Base-by-base conservation (phyloP, 1,140 invertebrate species). In the Neotoxoptera formosana region DNA sequence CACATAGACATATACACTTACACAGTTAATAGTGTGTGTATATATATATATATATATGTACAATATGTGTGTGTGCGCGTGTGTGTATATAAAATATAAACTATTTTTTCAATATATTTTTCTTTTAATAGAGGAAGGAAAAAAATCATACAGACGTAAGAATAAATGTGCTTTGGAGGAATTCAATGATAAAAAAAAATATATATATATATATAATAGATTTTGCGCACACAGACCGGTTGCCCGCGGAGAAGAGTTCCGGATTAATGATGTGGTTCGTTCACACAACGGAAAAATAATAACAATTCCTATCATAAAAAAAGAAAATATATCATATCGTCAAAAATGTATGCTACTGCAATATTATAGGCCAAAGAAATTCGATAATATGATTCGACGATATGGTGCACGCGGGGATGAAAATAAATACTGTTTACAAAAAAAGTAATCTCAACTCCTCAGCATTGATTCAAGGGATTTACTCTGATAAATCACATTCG, bases 231-330 rank as follows among this genome's bases (percentile, higher is more conserved):
- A 47, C 56, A 45, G 76, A 92, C 90, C 90, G 90, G 90, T 91
- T 91, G 60, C 90, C 48, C 87, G n/a, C 51, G 90, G 41, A 91
- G 89, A 67, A 81, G 91, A 92, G 91, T 92, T 92, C n/a, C 76
- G 91, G 91, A 92, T 92, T 92, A 92, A 92, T 92, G 91, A 83
- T 51, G 45, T 83, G 47, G 76, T 92, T 84, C 36, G 9, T 56
- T 90, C 88, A 60, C 88, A 90, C 88, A 60, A 56, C 51, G 51
- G 30, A 60, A 90, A 56, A 91, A 67, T 34, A 60, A 91, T 91
- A 91, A 45, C 53, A 76, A 91, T 91, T 20, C 90, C 25, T 76
- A 23, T 91, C 60, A n/a, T 30, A 67, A 45, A 47, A 45, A 47
- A 45, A 67, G 20, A 76, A 67, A 21, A 76, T 47, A 76, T 91